phyloP scores from a whole-genome alignment of 2,113 vertebrate genomes.

The Chiloscyllium plagiosum region DNA sequence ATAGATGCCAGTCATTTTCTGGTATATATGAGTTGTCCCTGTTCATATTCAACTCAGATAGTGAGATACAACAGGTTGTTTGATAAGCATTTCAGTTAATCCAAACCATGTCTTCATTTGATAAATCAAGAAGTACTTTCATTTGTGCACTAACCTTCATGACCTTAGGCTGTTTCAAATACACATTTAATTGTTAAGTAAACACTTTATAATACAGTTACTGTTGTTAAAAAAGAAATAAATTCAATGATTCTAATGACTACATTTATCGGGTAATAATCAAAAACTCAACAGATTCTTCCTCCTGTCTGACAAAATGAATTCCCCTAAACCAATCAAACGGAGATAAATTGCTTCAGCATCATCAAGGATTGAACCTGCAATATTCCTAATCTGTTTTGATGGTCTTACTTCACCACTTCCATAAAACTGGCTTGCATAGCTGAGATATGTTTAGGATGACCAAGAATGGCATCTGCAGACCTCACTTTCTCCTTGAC shows the following conservation, averaged over 20 bases:
- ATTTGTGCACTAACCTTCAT: neutral
- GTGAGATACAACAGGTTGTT: neutral
- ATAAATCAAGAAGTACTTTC: neutral
- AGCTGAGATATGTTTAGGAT: neutral
- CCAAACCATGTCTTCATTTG: neutral
- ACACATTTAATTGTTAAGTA: neutral
- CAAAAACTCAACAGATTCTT: neutral
- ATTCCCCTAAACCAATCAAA: neutral
- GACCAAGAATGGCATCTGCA: no score
- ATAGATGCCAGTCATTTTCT: neutral
- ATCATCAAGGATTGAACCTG: neutral
- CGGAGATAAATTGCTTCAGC: neutral
- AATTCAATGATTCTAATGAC: neutral
- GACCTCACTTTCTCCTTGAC: no score
- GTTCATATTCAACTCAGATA: neutral
- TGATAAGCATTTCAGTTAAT: neutral
- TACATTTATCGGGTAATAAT: neutral
- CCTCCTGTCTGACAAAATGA: neutral
- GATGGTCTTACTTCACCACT: neutral
- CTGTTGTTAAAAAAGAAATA: neutral
- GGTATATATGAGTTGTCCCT: neutral
- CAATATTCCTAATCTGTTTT: neutral
- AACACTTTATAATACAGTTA: neutral
- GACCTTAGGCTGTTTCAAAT: neutral
- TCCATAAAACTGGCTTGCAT: neutral